A percentile compares a stretch with the other conserved stretches of the same genome.
phyloP scores from a whole-genome alignment of 1,140 invertebrate species.

The Heterodera carotae region DNA sequence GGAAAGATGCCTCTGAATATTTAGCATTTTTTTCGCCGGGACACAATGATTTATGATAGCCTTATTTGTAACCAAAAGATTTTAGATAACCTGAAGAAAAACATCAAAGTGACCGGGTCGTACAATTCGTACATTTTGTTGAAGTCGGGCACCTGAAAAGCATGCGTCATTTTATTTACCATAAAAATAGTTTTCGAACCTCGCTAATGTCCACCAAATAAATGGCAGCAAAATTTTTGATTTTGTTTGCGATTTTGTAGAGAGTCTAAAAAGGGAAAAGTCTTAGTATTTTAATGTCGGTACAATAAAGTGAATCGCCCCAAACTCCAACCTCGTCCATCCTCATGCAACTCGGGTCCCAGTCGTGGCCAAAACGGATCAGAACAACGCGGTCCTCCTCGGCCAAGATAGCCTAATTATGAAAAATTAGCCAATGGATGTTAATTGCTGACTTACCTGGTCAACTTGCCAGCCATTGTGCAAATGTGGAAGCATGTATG shows the following conservation, averaged over 20 bases:
- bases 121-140: slow-evolving; percentile 98
- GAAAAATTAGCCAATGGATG: too few species aligned
- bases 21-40: too few species aligned
- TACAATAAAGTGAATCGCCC: background rate
- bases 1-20: too few species aligned
- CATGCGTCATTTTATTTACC: background rate
- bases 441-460: slow-evolving; percentile 71
- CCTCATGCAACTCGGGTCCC: slow-evolving; percentile 99
- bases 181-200: slow-evolving; percentile 42
- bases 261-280: slow-evolving; percentile 68
- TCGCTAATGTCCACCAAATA: slow-evolving; percentile 97
- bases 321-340: slow-evolving; percentile 86
- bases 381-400: slow-evolving; percentile 97
- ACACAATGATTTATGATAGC: too few species aligned
- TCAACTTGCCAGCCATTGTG: slow-evolving; percentile 97
- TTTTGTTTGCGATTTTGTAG: slow-evolving; percentile 96
- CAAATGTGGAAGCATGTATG: slow-evolving; percentile 97
- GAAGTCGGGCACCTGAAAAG: slow-evolving; percentile 83
- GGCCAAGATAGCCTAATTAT: slow-evolving; percentile 89
- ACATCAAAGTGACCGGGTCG: slow-evolving; percentile 99
- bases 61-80: background rate
- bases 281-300: background rate
- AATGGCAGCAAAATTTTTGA: slow-evolving; percentile 92
- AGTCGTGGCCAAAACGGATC: slow-evolving; percentile 97
- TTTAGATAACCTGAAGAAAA: slow-evolving; percentile 81